Conservation (phyloP, 2,113 vertebrate genomes). For the Phalacrocorax brasilianus region DNA sequence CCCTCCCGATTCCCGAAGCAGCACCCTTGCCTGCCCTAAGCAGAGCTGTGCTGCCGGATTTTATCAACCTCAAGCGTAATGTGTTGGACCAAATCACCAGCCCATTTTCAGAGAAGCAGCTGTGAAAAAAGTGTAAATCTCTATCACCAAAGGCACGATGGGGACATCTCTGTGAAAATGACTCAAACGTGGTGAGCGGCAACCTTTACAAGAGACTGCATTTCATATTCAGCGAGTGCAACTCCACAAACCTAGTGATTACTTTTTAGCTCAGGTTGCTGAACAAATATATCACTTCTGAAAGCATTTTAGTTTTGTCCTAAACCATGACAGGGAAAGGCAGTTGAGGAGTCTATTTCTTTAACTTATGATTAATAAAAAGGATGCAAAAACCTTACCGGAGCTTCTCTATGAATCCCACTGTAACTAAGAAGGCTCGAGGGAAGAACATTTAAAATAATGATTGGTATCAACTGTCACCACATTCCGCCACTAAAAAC, state of each 20-base stretch:
- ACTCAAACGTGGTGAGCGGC: background rate
- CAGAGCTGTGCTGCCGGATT: background rate
- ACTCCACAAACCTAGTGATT: background rate
- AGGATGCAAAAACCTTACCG: background rate
- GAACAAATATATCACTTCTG: background rate
- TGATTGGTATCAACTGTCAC: slow-evolving; percentile 68
- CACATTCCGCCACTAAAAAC: slow-evolving; percentile 69
- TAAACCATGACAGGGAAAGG: background rate
- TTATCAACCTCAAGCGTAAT: accelerated
- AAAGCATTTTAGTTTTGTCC: background rate
- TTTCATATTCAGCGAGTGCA: background rate
- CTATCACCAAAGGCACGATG: background rate
- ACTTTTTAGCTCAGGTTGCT: background rate
- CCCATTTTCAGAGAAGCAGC: background rate
- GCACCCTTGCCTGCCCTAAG: background rate
- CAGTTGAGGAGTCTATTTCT: background rate
- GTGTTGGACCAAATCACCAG: background rate
- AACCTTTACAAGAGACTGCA: background rate
- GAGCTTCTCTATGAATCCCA: slow-evolving; percentile 24
- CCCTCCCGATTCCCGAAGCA: background rate
- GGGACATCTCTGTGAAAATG: background rate
- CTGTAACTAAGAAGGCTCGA: slow-evolving; percentile 62
- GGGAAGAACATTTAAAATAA: slow-evolving; percentile 69
- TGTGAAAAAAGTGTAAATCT: background rate
- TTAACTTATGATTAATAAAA: background rate